These are phyloP conservation scores for Oscheius sp. DNA, from an alignment of 2,888 invertebrate species.

Conservation along the genomic window DNA sequence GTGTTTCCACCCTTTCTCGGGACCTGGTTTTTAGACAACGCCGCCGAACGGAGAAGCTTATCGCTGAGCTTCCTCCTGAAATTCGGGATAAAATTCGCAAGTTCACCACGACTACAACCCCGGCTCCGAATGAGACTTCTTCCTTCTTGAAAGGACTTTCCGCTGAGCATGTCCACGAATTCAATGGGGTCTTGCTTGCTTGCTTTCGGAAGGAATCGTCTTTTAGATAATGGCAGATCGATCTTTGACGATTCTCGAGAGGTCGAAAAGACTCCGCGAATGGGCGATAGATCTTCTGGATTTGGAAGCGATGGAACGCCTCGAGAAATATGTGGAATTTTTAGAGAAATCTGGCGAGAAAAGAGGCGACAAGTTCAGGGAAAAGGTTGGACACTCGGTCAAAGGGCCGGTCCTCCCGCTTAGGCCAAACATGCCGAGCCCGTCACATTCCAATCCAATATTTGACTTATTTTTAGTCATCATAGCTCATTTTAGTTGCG, in stretches of 20 bases:
- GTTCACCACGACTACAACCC: background rate
- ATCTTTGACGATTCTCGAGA: background rate
- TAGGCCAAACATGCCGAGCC: constrained; percentile 21
- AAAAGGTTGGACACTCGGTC: constrained; percentile 23
- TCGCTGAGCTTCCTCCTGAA: background rate
- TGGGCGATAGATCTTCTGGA: constrained; percentile 27
- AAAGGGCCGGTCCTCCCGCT: constrained; percentile 4
- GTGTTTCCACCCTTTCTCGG: too few species aligned
- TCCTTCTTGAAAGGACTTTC: constrained; percentile 13
- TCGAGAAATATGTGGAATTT: constrained; percentile 6
- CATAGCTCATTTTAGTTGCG: constrained; percentile 9
- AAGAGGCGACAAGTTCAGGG: constrained; percentile 16
- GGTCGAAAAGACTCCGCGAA: constrained; percentile 11
- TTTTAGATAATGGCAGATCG: constrained; percentile 19
- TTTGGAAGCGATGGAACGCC: constrained; percentile 1
- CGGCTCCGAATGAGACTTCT: background rate
- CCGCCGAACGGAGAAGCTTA: constrained; percentile 2
- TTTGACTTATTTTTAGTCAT: constrained; percentile 15
- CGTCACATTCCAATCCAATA: constrained; percentile 15
- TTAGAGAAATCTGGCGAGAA: background rate
- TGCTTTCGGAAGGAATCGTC: background rate
- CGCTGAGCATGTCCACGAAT: constrained; percentile 14
- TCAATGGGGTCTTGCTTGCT: constrained; percentile 19
- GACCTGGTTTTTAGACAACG: constrained; percentile 12
- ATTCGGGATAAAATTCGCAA: background rate